Percentiles rank a stretch among this genome's conserved stretches.
Conservation (phyloP, 2,888 invertebrate genomes). For the Dimorphilus gyrociliatus region DNA sequence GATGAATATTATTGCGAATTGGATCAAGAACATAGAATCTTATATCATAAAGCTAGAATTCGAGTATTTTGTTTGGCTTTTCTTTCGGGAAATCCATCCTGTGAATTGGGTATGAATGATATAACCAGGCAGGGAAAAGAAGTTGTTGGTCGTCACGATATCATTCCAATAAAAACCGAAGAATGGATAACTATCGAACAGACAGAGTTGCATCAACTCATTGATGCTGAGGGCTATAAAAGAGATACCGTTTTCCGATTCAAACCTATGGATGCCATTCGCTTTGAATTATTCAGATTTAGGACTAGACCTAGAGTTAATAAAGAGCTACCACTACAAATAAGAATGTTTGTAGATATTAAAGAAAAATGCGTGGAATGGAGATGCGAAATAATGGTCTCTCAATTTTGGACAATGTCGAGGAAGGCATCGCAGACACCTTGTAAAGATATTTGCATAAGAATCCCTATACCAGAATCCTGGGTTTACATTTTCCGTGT, state of each 20-base stretch:
- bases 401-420: slow-evolving; percentile 86
- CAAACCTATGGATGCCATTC: slow-evolving; percentile 86
- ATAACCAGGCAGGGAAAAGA: slow-evolving; percentile 93
- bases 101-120: slow-evolving; percentile 94
- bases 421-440: slow-evolving; percentile 69
- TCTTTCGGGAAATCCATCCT: slow-evolving; percentile 75
- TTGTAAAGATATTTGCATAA: slow-evolving; percentile 63
- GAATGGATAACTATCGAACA: slow-evolving; percentile 95
- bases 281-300: slow-evolving; percentile 88
- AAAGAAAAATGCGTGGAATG: slow-evolving; percentile 60
- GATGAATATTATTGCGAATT: slow-evolving; percentile 36
- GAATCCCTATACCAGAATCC: slow-evolving; percentile 86
- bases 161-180: slow-evolving; percentile 78
- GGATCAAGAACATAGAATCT: slow-evolving; percentile 16
- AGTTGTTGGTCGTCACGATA: slow-evolving; percentile 95
- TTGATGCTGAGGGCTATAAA: slow-evolving; percentile 76
- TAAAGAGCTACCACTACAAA: slow-evolving; percentile 84
- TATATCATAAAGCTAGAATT: slow-evolving; percentile 71
- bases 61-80: slow-evolving; percentile 89
- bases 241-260: slow-evolving; percentile 38
- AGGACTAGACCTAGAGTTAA: slow-evolving; percentile 49
- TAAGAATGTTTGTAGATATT: slow-evolving; percentile 58
- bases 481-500: slow-evolving; percentile 98
- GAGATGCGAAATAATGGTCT: slow-evolving; percentile 82
- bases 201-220: slow-evolving; percentile 81